These are phyloP conservation scores for Chloroceryle amazona DNA, from an alignment of 2,797 vertebrate species.

Conservation along the genomic window DNA sequence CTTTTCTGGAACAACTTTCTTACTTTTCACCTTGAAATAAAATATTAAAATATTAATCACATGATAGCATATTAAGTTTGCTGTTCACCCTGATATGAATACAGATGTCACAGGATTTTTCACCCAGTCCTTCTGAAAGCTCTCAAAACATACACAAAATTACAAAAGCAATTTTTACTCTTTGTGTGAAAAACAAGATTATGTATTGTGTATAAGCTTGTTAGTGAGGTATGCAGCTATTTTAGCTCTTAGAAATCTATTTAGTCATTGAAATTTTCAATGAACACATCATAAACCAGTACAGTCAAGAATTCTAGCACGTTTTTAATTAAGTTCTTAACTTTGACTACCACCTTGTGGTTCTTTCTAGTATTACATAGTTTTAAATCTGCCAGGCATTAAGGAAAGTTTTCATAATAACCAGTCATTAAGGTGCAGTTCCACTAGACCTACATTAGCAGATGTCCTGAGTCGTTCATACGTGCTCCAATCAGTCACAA, in stretches of 20 bases:
- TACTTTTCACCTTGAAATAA: slow-evolving; percentile 78
- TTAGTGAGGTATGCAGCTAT: slow-evolving; percentile 22
- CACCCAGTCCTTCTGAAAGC: background rate
- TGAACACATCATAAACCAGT: slow-evolving; percentile 32
- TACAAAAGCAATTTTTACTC: background rate
- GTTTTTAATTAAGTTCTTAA: slow-evolving; percentile 79
- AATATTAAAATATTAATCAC: slow-evolving; percentile 56
- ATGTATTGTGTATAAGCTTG: background rate
- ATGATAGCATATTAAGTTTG: slow-evolving; percentile 52
- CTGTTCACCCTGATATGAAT: background rate
- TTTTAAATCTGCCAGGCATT: slow-evolving; percentile 16
- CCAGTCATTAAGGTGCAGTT: slow-evolving; percentile 1
- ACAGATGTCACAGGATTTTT: background rate
- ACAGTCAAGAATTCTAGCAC: slow-evolving; percentile 3
- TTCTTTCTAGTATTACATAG: slow-evolving; percentile 75
- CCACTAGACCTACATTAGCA: background rate
- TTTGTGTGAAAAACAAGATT: slow-evolving; percentile 26
- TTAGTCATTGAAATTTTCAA: slow-evolving; percentile 53
- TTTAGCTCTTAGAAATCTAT: slow-evolving; percentile 47
- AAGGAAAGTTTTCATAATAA: slow-evolving; percentile 18
- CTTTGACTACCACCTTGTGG: slow-evolving; percentile 86
- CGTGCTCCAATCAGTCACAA: background rate
- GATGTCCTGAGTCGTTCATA: slow-evolving; percentile 13
- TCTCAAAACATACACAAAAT: slow-evolving; percentile 26
- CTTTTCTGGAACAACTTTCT: slow-evolving; percentile 74